phyloP scores from a whole-genome alignment of 2,888 invertebrate species.

The Stenodera caucasica region DNA sequence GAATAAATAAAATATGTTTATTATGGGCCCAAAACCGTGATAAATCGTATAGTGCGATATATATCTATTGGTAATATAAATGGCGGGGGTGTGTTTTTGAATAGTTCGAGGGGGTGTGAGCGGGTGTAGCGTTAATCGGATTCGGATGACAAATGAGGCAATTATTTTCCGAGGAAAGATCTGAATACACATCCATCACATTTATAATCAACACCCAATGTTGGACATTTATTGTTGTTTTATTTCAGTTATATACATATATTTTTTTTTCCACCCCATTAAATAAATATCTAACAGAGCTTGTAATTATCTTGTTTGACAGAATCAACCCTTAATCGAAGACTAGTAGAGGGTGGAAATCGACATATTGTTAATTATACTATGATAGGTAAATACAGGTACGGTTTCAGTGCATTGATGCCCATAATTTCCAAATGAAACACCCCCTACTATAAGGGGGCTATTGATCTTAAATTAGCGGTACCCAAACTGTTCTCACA shows the following conservation, averaged over 20 bases:
- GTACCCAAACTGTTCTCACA: no score
- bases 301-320: neutral
- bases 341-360: no score
- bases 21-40: neutral
- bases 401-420: no score
- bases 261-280: neutral
- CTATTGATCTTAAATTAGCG: no score
- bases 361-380: no score
- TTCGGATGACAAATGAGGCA: conserved; percentile 5
- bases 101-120: neutral
- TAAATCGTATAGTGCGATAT: neutral
- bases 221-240: conserved; percentile 2
- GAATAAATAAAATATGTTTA: conserved; percentile 4
- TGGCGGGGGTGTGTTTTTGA: neutral
- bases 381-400: no score
- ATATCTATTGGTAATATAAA: neutral
- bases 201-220: neutral
- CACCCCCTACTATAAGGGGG: no score
- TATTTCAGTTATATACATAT: neutral
- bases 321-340: no score
- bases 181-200: conserved; percentile 2
- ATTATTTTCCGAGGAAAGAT: conserved; percentile 4
- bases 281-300: neutral
- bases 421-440: no score
- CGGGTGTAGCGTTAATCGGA: neutral